Percentiles rank a stretch among this genome's conserved stretches.
Conservation (phyloP, 2,888 invertebrate species). For the Choristoneura rosaceana region DNA sequence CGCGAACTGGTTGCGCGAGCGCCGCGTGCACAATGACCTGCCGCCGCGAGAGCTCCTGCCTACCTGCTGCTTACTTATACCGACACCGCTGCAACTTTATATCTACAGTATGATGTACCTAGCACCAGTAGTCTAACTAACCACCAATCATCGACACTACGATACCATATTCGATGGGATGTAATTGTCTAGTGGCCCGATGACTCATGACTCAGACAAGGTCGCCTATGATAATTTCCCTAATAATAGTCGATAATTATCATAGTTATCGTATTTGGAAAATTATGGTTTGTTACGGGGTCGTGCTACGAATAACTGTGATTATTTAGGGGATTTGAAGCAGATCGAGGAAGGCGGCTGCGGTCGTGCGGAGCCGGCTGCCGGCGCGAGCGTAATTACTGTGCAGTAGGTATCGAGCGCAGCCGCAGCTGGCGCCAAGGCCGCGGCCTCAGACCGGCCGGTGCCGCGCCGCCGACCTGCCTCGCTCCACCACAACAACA, state of each 20-base stretch:
- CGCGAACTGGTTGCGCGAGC: conserved; percentile 29
- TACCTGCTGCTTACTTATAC: background rate
- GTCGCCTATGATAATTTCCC: background rate
- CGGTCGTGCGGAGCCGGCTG: background rate
- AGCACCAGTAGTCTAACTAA: background rate
- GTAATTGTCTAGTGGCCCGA: background rate
- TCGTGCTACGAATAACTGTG: background rate
- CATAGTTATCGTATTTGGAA: background rate
- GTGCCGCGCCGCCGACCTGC: conserved; percentile 42
- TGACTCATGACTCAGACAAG: background rate
- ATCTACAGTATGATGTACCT: background rate
- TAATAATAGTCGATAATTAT: background rate
- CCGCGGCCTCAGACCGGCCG: conserved; percentile 47
- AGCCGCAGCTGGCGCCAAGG: conserved; percentile 43
- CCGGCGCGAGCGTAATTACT: background rate
- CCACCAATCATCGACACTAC: background rate
- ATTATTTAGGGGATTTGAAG: background rate
- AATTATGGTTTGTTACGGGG: background rate
- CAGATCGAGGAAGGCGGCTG: background rate
- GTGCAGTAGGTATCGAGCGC: background rate
- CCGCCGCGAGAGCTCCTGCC: background rate
- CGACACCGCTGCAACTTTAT: too few species aligned
- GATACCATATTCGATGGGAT: conserved; percentile 1
- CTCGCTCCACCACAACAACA: background rate
- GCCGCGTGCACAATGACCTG: conserved; percentile 2